Base-by-base conservation (phyloP, 2,888 invertebrate species). In the Cryptus armator region DNA sequence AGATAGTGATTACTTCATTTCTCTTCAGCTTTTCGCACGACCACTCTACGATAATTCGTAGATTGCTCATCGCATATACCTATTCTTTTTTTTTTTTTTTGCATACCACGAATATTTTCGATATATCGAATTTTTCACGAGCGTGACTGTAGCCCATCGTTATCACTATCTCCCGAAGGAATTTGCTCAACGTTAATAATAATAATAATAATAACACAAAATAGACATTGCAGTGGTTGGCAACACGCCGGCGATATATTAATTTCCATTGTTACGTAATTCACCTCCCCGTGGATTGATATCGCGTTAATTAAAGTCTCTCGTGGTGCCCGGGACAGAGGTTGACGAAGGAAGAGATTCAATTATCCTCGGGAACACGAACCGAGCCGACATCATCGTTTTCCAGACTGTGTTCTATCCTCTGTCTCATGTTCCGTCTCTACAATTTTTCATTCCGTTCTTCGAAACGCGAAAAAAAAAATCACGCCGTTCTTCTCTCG, bases 271-370 rank as follows among this genome's bases (percentile, higher is more conserved):
- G 43, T 83, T 56, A 46, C 53, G n/a, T 72, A 10, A 43, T 3
- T 37, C 43, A 29, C 3, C 12, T 29, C 32, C 56, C n/a, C 46
- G 14, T 48, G 71, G 80, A 48, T 37, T 44, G 37, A 43, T 67
- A 56, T 67, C 77, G 44, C 67, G 72, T 81, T 84, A 81, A 81
- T 81, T 74, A 77, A 84, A 81, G 16, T 62, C 24, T 19, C 19
- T 77, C 51, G 72, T 68, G 59, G n/a, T 48, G 67, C 12, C 3
- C 68, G 43, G 53, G 62, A 44, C 12, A 29, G 59, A 62, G 68
- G 51, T 81, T 80, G 62, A 46, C 53, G 19, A 56, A 56, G n/a
- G 44, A 53, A 44, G 24, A n/a, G 66, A 44, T 53, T 72, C 62
- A 51, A 75, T 81, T 68, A 75, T 56, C 53, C 59, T 37, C 46